Evolutionary conservation across 2,797 vertebrate species (phyloP).

Genomic region (Varecia variegata): DNA sequence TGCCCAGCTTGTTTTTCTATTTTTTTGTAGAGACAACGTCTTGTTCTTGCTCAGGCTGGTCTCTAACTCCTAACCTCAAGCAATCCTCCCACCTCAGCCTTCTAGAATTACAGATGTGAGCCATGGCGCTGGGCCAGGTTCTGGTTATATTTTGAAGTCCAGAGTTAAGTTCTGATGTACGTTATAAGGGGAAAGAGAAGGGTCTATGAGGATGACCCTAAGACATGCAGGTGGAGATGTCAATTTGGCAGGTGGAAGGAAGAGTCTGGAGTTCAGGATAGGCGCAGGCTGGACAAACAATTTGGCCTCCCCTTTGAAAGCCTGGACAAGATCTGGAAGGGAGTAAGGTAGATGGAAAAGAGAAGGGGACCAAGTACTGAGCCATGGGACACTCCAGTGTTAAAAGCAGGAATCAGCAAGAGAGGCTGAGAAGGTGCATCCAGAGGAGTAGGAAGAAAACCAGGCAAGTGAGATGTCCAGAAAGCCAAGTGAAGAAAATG

Average conservation of each 20-base stretch:
- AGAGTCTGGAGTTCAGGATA: neutral
- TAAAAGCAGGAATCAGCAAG: neutral
- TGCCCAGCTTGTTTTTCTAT: neutral
- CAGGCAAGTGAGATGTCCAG: neutral
- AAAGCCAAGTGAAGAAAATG: neutral
- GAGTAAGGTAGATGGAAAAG: neutral
- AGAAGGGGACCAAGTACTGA: neutral
- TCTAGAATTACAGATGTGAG: neutral
- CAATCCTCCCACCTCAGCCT: neutral
- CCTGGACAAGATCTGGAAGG: neutral
- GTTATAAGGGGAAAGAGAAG: neutral
- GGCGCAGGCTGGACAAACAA: neutral
- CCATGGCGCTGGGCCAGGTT: neutral
- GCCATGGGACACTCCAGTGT: neutral
- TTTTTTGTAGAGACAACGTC: neutral
- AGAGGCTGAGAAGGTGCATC: neutral
- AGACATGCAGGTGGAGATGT: neutral
- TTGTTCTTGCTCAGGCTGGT: neutral
- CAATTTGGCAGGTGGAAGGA: neutral
- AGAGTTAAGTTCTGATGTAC: neutral
- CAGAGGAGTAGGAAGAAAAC: neutral
- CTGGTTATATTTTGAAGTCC: neutral
- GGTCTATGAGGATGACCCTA: neutral
- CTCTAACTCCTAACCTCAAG: neutral
- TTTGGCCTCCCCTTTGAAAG: neutral